Percentiles rank a stretch among this genome's conserved stretches.
Evolutionary conservation across 1,140 invertebrate species (phyloP).

Genomic region (Hirudo medicinalis): DNA sequence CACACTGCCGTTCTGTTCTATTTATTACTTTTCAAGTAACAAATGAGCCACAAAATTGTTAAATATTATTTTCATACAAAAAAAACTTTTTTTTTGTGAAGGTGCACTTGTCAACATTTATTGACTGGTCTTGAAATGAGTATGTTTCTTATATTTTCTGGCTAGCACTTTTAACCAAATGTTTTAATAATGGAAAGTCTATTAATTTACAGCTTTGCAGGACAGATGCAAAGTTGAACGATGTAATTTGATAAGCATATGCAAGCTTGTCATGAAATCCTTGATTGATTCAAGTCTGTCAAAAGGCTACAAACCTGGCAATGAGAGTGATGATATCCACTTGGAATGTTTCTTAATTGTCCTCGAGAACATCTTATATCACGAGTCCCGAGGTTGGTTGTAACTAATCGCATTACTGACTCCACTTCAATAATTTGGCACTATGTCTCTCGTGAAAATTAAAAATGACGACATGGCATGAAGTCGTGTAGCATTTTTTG

Average conservation of each 20-base stretch:
- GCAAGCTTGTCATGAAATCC: conserved; percentile 7
- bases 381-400: not conserved
- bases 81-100: too few relatives aligned
- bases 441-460: not conserved
- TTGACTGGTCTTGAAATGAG: too few relatives aligned
- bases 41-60: too few relatives aligned
- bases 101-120: too few relatives aligned
- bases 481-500: too few relatives aligned
- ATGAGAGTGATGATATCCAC: not conserved
- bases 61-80: too few relatives aligned
- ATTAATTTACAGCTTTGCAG: too few relatives aligned
- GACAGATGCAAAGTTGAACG: not conserved
- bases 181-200: too few relatives aligned
- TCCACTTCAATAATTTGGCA: not conserved
- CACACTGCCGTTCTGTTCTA: too few relatives aligned
- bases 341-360: not conserved
- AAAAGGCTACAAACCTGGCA: not conserved
- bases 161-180: too few relatives aligned
- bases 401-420: not conserved
- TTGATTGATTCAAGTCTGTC: not conserved
- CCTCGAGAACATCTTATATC: conserved; percentile 3
- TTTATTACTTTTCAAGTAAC: too few relatives aligned
- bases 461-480: not conserved
- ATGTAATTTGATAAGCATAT: not conserved
- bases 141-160: too few relatives aligned